Conservation (phyloP, 1,140 invertebrate genomes). For the Aplysia californica region DNA sequence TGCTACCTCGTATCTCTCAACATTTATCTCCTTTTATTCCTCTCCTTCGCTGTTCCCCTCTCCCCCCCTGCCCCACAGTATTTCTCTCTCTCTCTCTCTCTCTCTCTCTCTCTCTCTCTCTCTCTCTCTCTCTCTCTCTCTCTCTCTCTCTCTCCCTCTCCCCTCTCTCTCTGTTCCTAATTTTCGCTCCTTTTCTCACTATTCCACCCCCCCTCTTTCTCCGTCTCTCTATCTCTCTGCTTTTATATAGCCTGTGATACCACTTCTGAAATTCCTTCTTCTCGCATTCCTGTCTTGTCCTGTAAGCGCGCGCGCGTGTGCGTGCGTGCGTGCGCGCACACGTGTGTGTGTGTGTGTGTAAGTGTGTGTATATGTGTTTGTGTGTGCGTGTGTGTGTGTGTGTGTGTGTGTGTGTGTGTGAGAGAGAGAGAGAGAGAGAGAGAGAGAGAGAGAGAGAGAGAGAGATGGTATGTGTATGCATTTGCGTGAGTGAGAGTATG, state of each 20-base stretch:
- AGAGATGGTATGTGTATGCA: no score
- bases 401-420: background rate
- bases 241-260: background rate
- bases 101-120: background rate
- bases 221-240: background rate
- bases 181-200: background rate
- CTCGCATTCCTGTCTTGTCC: background rate
- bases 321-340: background rate
- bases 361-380: no score
- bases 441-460: no score
- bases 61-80: background rate
- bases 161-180: background rate
- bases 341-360: no score
- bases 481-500: background rate
- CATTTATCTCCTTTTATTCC: background rate
- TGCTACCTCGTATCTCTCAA: background rate
- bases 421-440: no score
- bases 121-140: background rate
- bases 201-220: background rate
- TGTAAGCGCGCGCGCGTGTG: background rate
- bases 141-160: background rate
- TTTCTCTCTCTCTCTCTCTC: background rate
- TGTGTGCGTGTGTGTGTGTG: background rate
- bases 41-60: background rate
- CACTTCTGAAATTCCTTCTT: background rate